phyloP scores from a whole-genome alignment of 2,797 vertebrate genomes.

The Lacerta agilis region DNA sequence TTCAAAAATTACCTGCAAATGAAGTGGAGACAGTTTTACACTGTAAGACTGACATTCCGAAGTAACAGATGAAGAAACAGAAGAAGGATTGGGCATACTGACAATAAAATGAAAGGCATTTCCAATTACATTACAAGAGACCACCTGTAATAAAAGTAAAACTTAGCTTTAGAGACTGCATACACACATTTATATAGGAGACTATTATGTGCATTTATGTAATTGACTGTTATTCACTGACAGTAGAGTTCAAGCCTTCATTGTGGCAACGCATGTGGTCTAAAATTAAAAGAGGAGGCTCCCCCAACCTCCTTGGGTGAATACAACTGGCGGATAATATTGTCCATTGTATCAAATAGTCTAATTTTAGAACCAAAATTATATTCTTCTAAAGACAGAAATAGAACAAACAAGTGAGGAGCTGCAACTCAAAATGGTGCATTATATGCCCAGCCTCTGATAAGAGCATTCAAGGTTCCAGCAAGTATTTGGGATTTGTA shows the following conservation, averaged over 20 bases:
- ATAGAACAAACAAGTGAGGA: neutral
- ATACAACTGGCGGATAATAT: neutral
- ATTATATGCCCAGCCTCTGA: neutral
- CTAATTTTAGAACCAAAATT: neutral
- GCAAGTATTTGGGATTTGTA: neutral
- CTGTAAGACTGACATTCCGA: constrained; percentile 76
- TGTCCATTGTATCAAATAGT: neutral
- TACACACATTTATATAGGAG: neutral
- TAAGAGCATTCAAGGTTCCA: neutral
- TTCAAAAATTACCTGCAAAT: constrained; percentile 85
- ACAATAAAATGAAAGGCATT: constrained; percentile 85
- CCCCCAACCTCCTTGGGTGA: neutral
- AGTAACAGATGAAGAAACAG: constrained; percentile 15
- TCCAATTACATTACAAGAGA: constrained; percentile 86
- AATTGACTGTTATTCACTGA: constrained; percentile 2
- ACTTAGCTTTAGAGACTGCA: neutral
- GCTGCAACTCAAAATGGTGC: neutral
- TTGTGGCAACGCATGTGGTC: neutral
- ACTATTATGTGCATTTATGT: neutral
- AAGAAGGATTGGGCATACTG: constrained; percentile 48
- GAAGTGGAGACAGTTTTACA: constrained; percentile 83
- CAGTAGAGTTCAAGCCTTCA: rapidly evolving
- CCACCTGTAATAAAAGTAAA: constrained; percentile 74
- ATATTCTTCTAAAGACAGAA: neutral
- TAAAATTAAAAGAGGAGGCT: neutral